Evolutionary conservation across 2,797 vertebrate genomes (phyloP), one percentile per base, ranked within the genome.

Genomic region (Merluccius polli): DNA sequence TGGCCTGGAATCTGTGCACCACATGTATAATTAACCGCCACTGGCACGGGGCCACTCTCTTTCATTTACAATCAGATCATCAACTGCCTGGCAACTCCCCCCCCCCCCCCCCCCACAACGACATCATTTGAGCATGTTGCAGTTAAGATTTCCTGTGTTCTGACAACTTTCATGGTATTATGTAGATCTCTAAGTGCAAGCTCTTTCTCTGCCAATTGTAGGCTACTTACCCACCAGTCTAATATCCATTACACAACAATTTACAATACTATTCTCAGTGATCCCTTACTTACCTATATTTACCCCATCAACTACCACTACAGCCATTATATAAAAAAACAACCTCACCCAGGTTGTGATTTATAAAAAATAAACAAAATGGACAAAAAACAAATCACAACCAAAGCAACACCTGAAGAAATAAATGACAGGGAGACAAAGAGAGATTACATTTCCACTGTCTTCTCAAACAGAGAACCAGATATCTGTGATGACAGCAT

Each of bases 21-120:
- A 94, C 88, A 93, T 94, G 93, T 89, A 88, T 87, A 89, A 93
- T 93, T 90, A 92, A 89, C 84, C 81, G 77, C 77, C 78, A 24
- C 85, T 90, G 89, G 85, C 83, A 85, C 82, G 75, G 74, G 63
- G 83, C 82, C 24, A 81, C 75, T 77, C 86, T 90, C 84, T 87
- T 90, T 92, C 88, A 81, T 85, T 86, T 81, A 82, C 88, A 84
- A 88, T 89, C 88, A 87, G 84, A 89, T 90, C 91, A 89, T 86
- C 80, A 81, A 70, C 69, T 38, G 77, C 81, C 86, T 82, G 77
- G 85, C 35, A 63, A 79, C 76, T 78, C 7, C 44, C 82, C 81
- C 59, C 75, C 84, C 84, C 81, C 79, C 76, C 78, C 41, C 65
- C 71, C 82, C 83, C 75, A 16, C 67, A 79, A 29, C 27, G 8